phyloP scores from a whole-genome alignment of 2,888 invertebrate genomes.

The Mesorhabditis belari region DNA sequence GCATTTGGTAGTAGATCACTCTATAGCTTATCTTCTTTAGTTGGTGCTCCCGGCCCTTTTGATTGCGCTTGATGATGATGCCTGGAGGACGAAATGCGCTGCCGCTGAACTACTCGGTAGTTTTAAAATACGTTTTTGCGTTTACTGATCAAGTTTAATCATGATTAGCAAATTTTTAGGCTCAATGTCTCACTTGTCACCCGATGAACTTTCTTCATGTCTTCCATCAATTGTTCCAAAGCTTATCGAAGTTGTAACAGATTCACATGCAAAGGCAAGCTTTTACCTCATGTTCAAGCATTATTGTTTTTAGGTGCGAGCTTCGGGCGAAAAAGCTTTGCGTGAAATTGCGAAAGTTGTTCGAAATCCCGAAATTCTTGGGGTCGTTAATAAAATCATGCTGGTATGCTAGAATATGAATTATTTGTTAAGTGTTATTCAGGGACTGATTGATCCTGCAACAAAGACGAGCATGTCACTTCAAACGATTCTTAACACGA shows the following conservation, averaged over 20 bases:
- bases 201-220: constrained; percentile 93
- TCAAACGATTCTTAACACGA: constrained; percentile 47
- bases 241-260: constrained; percentile 87
- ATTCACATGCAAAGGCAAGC: constrained; percentile 69
- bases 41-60: constrained; percentile 85
- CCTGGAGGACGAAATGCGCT: constrained; percentile 89
- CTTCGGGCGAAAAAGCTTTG: constrained; percentile 72
- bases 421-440: constrained; percentile 17
- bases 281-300: constrained; percentile 65
- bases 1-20: no score
- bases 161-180: constrained; percentile 57
- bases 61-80: constrained; percentile 88
- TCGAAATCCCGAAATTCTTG: constrained; percentile 86
- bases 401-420: no score
- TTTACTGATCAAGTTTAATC: background rate
- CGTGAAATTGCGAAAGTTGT: constrained; percentile 95
- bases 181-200: constrained; percentile 97
- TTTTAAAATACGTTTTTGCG: background rate
- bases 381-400: constrained; percentile 32
- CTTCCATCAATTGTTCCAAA: constrained; percentile 96
- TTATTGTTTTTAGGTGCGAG: constrained; percentile 73
- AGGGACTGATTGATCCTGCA: constrained; percentile 65
- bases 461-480: constrained; percentile 67
- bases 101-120: constrained; percentile 34
- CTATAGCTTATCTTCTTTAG: no score